phyloP scores from a whole-genome alignment of 2,888 invertebrate species.

The Pollenia griseotomentosa region DNA sequence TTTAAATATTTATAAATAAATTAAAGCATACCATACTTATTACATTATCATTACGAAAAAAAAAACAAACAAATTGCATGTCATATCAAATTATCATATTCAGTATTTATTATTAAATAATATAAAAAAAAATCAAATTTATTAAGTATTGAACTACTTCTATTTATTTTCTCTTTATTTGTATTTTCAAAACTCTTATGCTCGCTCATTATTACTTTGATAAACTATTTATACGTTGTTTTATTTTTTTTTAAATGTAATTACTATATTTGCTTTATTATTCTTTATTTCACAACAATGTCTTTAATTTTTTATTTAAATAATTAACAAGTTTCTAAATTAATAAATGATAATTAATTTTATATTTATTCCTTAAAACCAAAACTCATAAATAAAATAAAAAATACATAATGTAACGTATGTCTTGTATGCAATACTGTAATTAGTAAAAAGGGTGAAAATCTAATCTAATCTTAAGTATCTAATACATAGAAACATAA shows the following conservation, averaged over 20 bases:
- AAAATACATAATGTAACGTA: conserved; percentile 3
- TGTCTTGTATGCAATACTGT: conserved; percentile 23
- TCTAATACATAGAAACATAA: neutral
- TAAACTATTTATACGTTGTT: neutral
- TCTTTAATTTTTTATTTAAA: conserved; percentile 7
- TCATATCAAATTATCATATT: conserved; percentile 63
- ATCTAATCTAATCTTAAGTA: no score
- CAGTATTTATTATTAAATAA: conserved; percentile 63
- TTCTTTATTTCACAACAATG: neutral
- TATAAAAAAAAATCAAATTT: conserved; percentile 31
- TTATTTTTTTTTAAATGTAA: neutral
- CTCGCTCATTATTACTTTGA: conserved; percentile 40
- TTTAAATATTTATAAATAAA: neutral
- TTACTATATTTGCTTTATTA: conserved; percentile 16
- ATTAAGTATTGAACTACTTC: neutral
- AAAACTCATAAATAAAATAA: neutral
- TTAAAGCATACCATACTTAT: neutral
- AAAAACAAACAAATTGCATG: conserved; percentile 28
- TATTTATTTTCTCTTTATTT: conserved; percentile 22
- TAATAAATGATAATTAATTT: neutral
- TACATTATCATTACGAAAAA: conserved; percentile 32
- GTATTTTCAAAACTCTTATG: conserved; percentile 46
- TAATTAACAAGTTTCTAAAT: conserved; percentile 24
- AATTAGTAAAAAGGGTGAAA: neutral
- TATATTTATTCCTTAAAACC: neutral